Conservation (phyloP, 1,140 invertebrate genomes). For the Macrosteles quadrilineatus region DNA sequence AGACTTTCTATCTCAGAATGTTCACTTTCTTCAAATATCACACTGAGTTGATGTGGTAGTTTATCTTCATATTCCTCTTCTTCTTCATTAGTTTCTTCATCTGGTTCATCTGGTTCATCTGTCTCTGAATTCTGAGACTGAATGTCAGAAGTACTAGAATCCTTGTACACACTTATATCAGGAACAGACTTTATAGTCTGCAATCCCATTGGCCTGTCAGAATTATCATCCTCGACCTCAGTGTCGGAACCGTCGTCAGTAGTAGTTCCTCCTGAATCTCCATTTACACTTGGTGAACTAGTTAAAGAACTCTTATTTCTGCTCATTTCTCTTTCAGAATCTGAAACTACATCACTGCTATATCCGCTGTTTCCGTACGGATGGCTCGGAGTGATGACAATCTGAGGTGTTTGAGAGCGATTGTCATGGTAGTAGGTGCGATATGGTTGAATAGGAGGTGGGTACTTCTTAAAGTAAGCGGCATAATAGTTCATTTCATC, state of each 20-base stretch:
- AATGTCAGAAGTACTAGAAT: slow-evolving; percentile 44
- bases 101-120: slow-evolving; percentile 44
- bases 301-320: not conserved
- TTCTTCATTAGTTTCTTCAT: slow-evolving; percentile 48
- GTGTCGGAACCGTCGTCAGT: slow-evolving; percentile 44
- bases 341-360: slow-evolving; percentile 33
- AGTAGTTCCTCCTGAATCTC: slow-evolving; percentile 46
- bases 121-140: slow-evolving; percentile 35
- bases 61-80: slow-evolving; percentile 33
- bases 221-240: slow-evolving; percentile 47
- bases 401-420: slow-evolving; percentile 15
- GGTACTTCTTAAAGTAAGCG: slow-evolving; percentile 36
- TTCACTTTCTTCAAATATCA: slow-evolving; percentile 60
- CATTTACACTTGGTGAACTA: slow-evolving; percentile 30
- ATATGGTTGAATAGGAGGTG: slow-evolving; percentile 21
- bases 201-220: slow-evolving; percentile 42
- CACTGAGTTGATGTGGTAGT: slow-evolving; percentile 54
- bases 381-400: slow-evolving; percentile 32
- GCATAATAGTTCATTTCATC: slow-evolving; percentile 52
- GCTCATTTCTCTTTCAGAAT: slow-evolving; percentile 39
- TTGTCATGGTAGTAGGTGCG: slow-evolving; percentile 1
- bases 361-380: slow-evolving; percentile 33
- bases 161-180: slow-evolving; percentile 53
- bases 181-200: slow-evolving; percentile 55
- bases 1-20: slow-evolving; percentile 41